These are phyloP conservation scores for Conus canariensis DNA, from an alignment of 2,888 invertebrate genomes.

Conservation along the genomic window DNA sequence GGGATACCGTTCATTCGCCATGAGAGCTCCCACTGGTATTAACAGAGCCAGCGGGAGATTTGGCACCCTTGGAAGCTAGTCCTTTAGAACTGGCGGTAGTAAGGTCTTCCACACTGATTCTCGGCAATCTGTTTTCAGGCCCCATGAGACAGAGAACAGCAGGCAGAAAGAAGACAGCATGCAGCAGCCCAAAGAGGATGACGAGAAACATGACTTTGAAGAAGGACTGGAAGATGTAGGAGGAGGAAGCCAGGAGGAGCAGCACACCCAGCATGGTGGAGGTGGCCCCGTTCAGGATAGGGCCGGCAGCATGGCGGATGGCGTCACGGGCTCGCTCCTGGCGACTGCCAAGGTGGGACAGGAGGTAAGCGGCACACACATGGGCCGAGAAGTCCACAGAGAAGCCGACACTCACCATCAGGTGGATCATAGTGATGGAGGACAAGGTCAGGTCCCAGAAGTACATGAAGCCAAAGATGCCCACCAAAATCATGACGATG, in stretches of 20 bases:
- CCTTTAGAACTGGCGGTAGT: too few relatives aligned
- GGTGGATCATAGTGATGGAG: conserved; percentile 71
- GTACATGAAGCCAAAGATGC: conserved; percentile 70
- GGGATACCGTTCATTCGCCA: too few relatives aligned
- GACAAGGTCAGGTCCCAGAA: conserved; percentile 66
- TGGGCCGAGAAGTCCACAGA: conserved; percentile 71
- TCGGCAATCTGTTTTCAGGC: neutral
- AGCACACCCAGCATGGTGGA: conserved; percentile 26
- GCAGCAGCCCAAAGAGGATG: conserved; percentile 34
- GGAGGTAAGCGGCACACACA: conserved; percentile 60
- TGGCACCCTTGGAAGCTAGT: too few relatives aligned
- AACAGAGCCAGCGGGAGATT: too few relatives aligned
- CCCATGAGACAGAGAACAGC: neutral
- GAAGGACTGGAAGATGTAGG: conserved; percentile 39
- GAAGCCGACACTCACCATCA: conserved; percentile 73
- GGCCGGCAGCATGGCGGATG: conserved; percentile 42
- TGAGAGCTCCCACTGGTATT: too few relatives aligned
- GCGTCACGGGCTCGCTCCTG: conserved; percentile 39
- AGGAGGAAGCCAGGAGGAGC: conserved; percentile 15
- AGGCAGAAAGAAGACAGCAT: conserved; percentile 25
- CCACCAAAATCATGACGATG: conserved; percentile 67
- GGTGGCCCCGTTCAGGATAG: conserved; percentile 44
- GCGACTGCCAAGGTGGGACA: conserved; percentile 37
- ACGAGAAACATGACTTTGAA: too few relatives aligned
- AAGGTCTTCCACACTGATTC: too few relatives aligned